These are phyloP conservation scores for Sporophila hypoxantha DNA, from an alignment of 2,113 vertebrate genomes.

Conservation along the genomic window DNA sequence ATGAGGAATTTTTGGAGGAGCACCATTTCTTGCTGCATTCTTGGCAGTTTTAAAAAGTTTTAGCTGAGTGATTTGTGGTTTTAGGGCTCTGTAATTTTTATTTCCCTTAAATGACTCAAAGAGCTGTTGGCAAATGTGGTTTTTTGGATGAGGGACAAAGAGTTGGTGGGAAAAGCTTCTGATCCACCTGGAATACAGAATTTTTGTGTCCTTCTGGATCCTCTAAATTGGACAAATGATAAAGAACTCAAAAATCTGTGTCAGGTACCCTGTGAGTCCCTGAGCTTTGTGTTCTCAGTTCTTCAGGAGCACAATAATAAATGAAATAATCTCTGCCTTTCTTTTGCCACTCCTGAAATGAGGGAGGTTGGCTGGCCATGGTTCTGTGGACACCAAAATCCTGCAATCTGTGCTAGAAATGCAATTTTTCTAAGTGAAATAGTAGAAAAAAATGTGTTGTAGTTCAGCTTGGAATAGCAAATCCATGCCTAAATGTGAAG, in stretches of 20 bases:
- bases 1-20: neutral
- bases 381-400: neutral
- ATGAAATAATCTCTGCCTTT: neutral
- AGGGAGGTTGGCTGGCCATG: neutral
- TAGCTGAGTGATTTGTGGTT: neutral
- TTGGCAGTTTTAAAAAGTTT: neutral
- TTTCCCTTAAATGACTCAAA: neutral
- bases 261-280: neutral
- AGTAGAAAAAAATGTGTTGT: neutral
- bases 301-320: neutral
- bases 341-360: neutral
- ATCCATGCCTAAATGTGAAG: accelerated
- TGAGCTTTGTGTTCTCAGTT: neutral
- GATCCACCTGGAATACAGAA: neutral
- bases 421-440: neutral
- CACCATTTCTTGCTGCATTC: neutral
- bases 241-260: neutral
- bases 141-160: neutral
- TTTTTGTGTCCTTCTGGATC: neutral
- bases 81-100: neutral
- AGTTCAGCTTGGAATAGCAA: neutral
- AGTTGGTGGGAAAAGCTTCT: neutral
- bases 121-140: neutral
- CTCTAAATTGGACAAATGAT: neutral
- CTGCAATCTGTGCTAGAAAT: neutral